These are phyloP conservation scores for Fissipunctia ypsillon DNA, from an alignment of 2,888 invertebrate genomes.

Conservation along the genomic window DNA sequence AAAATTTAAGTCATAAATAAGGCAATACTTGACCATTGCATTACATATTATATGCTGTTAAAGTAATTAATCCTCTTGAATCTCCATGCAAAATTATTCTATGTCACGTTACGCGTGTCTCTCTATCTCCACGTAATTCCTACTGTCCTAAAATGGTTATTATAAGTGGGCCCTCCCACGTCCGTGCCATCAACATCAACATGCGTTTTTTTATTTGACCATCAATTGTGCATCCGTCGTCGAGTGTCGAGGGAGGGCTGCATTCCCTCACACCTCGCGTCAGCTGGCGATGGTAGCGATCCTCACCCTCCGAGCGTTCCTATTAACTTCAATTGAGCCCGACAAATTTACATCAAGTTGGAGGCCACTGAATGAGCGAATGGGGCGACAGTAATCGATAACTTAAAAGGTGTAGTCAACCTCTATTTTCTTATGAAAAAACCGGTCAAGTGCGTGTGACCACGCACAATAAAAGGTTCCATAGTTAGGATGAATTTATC, in stretches of 20 bases:
- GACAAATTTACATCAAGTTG: conserved; percentile 89
- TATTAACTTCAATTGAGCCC: conserved; percentile 91
- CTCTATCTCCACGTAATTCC: conserved; percentile 49
- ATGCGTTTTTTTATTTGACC: conserved; percentile 81
- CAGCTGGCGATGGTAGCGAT: conserved; percentile 81
- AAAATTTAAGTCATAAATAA: not conserved
- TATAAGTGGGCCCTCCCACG: conserved; percentile 68
- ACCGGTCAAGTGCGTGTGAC: no score
- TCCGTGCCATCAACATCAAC: conserved; percentile 68
- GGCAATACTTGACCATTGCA: not conserved
- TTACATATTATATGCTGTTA: not conserved
- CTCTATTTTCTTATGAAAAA: not conserved
- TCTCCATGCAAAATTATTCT: conserved; percentile 2
- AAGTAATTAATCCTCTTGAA: not conserved
- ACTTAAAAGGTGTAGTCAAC: not conserved
- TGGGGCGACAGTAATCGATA: not conserved
- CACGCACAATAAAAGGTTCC: no score
- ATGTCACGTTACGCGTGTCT: not conserved
- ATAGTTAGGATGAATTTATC: no score
- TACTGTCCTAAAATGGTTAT: conserved; percentile 67
- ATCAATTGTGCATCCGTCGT: conserved; percentile 84
- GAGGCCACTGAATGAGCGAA: conserved; percentile 74
- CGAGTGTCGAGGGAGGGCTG: conserved; percentile 82
- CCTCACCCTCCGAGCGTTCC: conserved; percentile 87
- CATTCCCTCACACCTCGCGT: conserved; percentile 90